Conservation (phyloP, 2,797 vertebrate species). For the Lacerta bilineata region DNA sequence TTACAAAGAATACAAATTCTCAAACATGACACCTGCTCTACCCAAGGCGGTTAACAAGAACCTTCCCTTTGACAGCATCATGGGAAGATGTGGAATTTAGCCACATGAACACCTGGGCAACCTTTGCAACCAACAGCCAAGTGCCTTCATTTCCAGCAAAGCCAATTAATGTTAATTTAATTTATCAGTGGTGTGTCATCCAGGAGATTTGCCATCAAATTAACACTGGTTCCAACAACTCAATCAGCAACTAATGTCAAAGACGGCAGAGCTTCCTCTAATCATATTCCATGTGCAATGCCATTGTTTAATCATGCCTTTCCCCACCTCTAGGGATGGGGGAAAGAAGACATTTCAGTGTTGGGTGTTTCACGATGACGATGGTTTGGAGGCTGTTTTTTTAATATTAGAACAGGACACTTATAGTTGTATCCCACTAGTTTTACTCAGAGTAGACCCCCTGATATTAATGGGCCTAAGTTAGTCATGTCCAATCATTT, state of each 20-base stretch:
- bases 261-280: background rate
- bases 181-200: slow-evolving; percentile 57
- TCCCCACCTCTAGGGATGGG: background rate
- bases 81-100: slow-evolving; percentile 48
- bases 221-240: slow-evolving; percentile 66
- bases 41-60: slow-evolving; percentile 30
- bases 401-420: background rate
- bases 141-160: slow-evolving; percentile 48
- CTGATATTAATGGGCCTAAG: too few relatives aligned
- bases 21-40: slow-evolving; percentile 14
- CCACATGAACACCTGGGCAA: slow-evolving; percentile 59
- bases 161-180: slow-evolving; percentile 68
- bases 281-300: background rate
- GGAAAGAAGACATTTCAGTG: background rate
- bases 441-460: too few relatives aligned
- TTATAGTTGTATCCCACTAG: background rate
- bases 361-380: background rate
- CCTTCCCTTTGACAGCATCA: slow-evolving; percentile 16
- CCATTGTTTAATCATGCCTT: background rate
- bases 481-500: too few relatives aligned
- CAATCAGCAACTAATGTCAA: slow-evolving; percentile 46
- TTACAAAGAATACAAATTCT: background rate
- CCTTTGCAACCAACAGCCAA: slow-evolving; percentile 46
- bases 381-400: background rate
- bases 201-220: slow-evolving; percentile 68